Percentiles rank a stretch among this genome's conserved stretches.
Evolutionary conservation across 1,140 invertebrate species (phyloP).

Genomic region (Drosophila aff.): DNA sequence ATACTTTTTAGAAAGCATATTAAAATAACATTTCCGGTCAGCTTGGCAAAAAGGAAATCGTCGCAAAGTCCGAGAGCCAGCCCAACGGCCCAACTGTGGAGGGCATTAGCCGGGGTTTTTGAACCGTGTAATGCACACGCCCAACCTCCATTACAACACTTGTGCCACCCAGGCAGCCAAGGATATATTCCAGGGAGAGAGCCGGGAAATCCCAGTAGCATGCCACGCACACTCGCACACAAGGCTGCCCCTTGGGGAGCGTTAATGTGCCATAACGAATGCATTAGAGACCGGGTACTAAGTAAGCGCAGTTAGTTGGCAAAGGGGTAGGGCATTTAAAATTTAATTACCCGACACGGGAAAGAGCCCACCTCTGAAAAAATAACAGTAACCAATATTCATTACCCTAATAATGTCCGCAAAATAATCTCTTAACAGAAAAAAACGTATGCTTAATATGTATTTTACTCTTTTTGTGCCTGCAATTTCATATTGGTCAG

Average conservation of each 20-base stretch:
- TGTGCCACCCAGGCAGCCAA: constrained; percentile 14
- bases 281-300: constrained; percentile 68
- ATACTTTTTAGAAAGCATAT: constrained; percentile 79
- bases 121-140: constrained; percentile 79
- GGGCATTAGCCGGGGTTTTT: constrained; percentile 56
- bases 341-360: constrained; percentile 70
- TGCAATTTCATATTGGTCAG: constrained; percentile 4
- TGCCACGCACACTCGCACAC: constrained; percentile 47
- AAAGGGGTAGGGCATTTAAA: constrained; percentile 62
- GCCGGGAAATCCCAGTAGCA: constrained; percentile 60
- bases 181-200: constrained; percentile 6
- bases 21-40: constrained; percentile 83
- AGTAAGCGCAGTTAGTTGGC: constrained; percentile 50
- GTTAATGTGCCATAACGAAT: constrained; percentile 83
- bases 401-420: constrained; percentile 25
- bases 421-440: background rate
- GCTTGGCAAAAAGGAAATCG: constrained; percentile 64
- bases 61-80: constrained; percentile 28
- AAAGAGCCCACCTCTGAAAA: background rate
- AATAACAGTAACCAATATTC: constrained; percentile 22
- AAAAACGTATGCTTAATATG: background rate
- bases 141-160: constrained; percentile 20
- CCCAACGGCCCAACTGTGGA: constrained; percentile 1
- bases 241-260: constrained; percentile 66
- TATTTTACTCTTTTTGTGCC: background rate